Percentiles rank a stretch among this genome's conserved stretches.
Evolutionary conservation across 2,888 invertebrate species (phyloP).

Genomic region (Pseudeuparius sepicola): DNA sequence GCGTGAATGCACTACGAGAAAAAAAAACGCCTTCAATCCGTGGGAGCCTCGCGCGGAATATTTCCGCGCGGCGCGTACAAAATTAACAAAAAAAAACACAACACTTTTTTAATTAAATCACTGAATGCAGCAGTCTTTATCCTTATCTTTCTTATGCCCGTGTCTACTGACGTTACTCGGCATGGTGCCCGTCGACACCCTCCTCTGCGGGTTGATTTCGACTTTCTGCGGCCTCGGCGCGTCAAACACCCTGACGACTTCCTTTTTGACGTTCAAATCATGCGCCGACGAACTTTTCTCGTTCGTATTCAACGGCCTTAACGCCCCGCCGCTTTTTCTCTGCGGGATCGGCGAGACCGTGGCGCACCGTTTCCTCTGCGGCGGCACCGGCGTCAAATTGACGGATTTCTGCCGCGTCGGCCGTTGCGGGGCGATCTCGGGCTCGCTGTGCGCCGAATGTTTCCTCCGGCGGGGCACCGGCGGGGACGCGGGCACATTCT

Average conservation of each 20-base stretch:
- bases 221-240: constrained; percentile 24
- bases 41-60: constrained; percentile 26
- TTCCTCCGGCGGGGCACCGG: constrained; percentile 26
- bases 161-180: too few relatives aligned
- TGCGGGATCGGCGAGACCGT: constrained; percentile 26
- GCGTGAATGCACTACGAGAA: too few relatives aligned
- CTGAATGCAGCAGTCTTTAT: constrained; percentile 35
- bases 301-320: constrained; percentile 12
- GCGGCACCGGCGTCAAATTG: constrained; percentile 23
- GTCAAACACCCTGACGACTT: constrained; percentile 24
- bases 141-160: constrained; percentile 25
- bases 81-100: constrained; percentile 33
- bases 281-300: constrained; percentile 23
- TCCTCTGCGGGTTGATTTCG: constrained; percentile 12
- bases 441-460: constrained; percentile 13
- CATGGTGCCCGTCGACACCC: too few relatives aligned
- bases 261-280: constrained; percentile 25
- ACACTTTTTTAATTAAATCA: constrained; percentile 28
- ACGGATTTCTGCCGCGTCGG: constrained; percentile 31
- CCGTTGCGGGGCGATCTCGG: constrained; percentile 18
- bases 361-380: constrained; percentile 25
- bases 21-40: constrained; percentile 24
- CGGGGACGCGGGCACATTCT: constrained; percentile 19
- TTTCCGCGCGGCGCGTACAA: constrained; percentile 30
- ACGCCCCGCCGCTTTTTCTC: too few relatives aligned